Evolutionary conservation across 2,888 invertebrate genomes (phyloP).

Genomic region (Perithous albicinctus): DNA sequence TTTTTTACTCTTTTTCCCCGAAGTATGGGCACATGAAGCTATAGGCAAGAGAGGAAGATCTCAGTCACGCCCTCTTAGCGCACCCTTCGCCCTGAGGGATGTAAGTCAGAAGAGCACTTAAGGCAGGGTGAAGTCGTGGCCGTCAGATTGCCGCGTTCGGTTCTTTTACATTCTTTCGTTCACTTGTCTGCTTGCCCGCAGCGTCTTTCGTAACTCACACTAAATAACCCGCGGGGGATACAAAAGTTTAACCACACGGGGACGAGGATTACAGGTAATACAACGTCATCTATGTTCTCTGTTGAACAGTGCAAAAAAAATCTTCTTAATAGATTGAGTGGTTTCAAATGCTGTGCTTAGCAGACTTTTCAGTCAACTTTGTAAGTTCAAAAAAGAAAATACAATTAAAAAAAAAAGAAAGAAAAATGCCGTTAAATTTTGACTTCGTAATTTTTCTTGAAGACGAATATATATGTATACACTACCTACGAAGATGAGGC

Average conservation of each 20-base stretch:
- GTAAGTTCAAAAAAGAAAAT: not conserved
- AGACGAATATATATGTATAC: constrained; percentile 7
- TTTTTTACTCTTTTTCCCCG: not conserved
- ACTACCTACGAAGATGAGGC: not conserved
- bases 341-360: not conserved
- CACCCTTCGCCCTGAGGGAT: constrained; percentile 77
- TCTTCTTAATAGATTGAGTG: not conserved
- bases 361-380: not conserved
- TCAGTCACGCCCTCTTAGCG: constrained; percentile 75
- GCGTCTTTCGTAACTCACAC: constrained; percentile 18
- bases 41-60: constrained; percentile 45
- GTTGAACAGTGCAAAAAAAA: not conserved
- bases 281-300: not conserved
- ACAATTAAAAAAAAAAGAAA: not conserved
- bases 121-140: constrained; percentile 74
- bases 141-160: constrained; percentile 42
- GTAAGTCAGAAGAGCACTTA: constrained; percentile 80
- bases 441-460: constrained; percentile 1
- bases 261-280: not conserved
- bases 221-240: constrained; percentile 32
- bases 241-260: not conserved
- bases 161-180: constrained; percentile 46
- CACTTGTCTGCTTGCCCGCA: constrained; percentile 43
- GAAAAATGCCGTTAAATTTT: not conserved
- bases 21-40: not conserved